Evolutionary conservation across 1,140 invertebrate genomes (phyloP).

Genomic region (Drosophila nasuta): DNA sequence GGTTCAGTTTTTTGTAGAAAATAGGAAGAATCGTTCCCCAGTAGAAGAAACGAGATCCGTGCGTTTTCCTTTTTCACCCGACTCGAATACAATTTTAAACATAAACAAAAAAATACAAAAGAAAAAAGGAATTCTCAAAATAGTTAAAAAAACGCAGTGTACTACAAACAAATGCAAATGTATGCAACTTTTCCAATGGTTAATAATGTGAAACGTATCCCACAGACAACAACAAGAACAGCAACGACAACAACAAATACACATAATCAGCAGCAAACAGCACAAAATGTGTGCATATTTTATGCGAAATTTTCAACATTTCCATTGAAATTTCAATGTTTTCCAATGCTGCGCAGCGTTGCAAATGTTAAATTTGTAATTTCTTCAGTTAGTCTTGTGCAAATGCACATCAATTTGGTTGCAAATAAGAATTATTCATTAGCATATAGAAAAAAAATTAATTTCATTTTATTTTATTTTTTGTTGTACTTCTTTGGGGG

Average conservation of each 20-base stretch:
- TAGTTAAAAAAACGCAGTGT: conserved; percentile 52
- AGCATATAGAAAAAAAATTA: conserved; percentile 65
- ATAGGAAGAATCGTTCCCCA: conserved; percentile 69
- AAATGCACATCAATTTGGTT: conserved; percentile 37
- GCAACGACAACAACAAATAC: conserved; percentile 58
- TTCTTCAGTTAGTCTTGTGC: conserved; percentile 8
- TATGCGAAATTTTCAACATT: conserved; percentile 56
- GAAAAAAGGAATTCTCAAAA: conserved; percentile 60
- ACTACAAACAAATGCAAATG: conserved; percentile 42
- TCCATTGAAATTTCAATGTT: conserved; percentile 14
- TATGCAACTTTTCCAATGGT: conserved; percentile 47
- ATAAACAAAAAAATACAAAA: conserved; percentile 54
- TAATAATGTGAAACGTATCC: conserved; percentile 51
- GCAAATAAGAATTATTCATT: conserved; percentile 58
- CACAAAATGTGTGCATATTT: conserved; percentile 71
- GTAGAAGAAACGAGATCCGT: conserved; percentile 69
- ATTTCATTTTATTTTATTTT: conserved; percentile 58
- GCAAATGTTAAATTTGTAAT: conserved; percentile 18
- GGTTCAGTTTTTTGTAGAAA: conserved; percentile 68
- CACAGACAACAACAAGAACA: conserved; percentile 44
- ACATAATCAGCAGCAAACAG: conserved; percentile 64
- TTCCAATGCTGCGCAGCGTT: conserved; percentile 5
- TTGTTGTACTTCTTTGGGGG: conserved; percentile 62
- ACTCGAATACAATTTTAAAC: conserved; percentile 66
- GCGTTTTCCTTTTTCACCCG: conserved; percentile 62